Percentiles rank a stretch among this genome's conserved stretches.
These are phyloP conservation scores for Naso thynnoides DNA, from an alignment of 2,797 vertebrate species.

Conservation along the genomic window DNA sequence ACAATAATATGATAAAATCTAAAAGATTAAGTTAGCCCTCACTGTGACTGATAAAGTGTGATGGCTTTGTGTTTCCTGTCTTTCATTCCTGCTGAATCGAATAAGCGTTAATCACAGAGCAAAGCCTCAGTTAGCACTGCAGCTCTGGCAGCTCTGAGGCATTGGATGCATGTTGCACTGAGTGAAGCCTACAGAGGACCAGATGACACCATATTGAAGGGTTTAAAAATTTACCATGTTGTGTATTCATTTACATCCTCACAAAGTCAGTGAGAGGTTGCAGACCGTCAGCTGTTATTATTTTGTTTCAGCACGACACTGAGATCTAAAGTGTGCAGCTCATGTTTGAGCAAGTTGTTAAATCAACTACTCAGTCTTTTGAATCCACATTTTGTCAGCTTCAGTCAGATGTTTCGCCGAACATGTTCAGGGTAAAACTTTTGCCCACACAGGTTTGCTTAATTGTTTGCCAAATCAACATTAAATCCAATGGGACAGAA, in stretches of 20 bases:
- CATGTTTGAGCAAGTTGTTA: slow-evolving; percentile 5
- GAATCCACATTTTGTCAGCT: slow-evolving; percentile 1
- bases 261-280: slow-evolving; percentile 67
- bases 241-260: slow-evolving; percentile 61
- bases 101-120: slow-evolving; percentile 32
- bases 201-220: slow-evolving; percentile 73
- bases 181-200: slow-evolving; percentile 58
- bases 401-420: not conserved
- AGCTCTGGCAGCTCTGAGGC: slow-evolving; percentile 54
- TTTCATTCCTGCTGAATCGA: slow-evolving; percentile 26
- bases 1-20: not conserved
- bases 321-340: slow-evolving; percentile 18
- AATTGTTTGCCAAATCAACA: not conserved
- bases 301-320: not conserved
- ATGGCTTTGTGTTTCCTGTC: slow-evolving; percentile 4
- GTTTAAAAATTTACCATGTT: slow-evolving; percentile 68
- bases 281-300: slow-evolving; percentile 11
- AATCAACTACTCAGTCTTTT: slow-evolving; percentile 8
- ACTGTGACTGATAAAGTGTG: not conserved
- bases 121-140: slow-evolving; percentile 36
- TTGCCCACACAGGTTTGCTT: not conserved
- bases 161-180: slow-evolving; percentile 38
- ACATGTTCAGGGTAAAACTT: not conserved
- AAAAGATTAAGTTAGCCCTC: not conserved
- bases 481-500: not conserved